These are phyloP conservation scores for Limenitis camilla DNA, from an alignment of 2,888 invertebrate species.

Conservation along the genomic window DNA sequence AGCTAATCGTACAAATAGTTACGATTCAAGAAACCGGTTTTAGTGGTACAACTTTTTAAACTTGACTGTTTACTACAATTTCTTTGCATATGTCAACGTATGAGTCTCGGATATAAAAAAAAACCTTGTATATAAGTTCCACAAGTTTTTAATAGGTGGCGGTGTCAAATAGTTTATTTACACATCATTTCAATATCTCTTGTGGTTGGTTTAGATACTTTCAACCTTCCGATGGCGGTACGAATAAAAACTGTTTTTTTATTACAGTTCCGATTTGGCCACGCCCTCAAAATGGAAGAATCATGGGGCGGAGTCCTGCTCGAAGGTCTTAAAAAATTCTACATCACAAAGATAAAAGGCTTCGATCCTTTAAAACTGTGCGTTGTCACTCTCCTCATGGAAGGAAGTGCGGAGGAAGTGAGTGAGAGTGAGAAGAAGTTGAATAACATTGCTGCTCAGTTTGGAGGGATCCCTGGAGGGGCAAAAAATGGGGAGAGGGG, in stretches of 20 bases:
- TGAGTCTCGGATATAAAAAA: no score
- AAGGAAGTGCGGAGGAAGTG: slow-evolving; percentile 85
- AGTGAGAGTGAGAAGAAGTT: slow-evolving; percentile 76
- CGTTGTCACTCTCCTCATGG: slow-evolving; percentile 95
- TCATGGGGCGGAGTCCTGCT: slow-evolving; percentile 79
- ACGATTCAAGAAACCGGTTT: no score
- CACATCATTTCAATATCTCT: no score
- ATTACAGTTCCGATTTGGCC: slow-evolving; percentile 90
- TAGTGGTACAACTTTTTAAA: no score
- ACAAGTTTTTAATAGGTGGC: no score
- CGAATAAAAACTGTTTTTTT: neutral
- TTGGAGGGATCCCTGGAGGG: slow-evolving; percentile 91
- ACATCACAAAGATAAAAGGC: slow-evolving; percentile 91
- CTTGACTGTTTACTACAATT: no score
- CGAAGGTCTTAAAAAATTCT: slow-evolving; percentile 88
- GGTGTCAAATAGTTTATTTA: no score
- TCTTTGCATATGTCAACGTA: no score
- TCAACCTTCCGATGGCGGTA: no score
- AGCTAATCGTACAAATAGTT: no score
- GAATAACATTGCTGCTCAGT: slow-evolving; percentile 83
- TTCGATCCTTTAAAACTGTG: slow-evolving; percentile 86
- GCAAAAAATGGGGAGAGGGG: slow-evolving; percentile 96
- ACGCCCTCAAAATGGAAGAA: slow-evolving; percentile 78
- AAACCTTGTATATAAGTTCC: no score
- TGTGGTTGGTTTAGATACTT: no score